Conservation (phyloP, 2,113 vertebrate genomes). For the Apodemus speciosus region DNA sequence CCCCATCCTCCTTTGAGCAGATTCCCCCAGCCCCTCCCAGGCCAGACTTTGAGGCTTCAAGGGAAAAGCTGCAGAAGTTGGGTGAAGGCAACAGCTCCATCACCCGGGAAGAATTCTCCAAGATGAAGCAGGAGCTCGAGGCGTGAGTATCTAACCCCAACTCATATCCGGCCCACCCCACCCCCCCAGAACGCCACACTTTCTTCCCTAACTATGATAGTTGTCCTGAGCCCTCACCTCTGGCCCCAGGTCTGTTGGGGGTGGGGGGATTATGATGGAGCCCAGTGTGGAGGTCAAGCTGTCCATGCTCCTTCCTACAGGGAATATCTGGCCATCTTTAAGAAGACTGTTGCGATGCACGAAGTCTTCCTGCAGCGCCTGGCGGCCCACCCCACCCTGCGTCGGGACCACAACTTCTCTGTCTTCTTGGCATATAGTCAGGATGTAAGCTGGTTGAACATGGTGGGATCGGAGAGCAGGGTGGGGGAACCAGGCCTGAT, state of each 20-base stretch:
- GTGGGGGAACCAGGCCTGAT: not conserved
- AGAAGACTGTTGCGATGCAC: slow-evolving; percentile 73
- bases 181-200: not conserved
- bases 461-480: not conserved
- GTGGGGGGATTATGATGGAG: too few relatives aligned
- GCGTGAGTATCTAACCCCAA: slow-evolving; percentile 10
- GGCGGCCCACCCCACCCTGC: slow-evolving; percentile 61
- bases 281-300: not conserved
- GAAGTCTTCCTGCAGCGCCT: slow-evolving; percentile 75
- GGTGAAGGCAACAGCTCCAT: slow-evolving; percentile 65
- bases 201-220: not conserved
- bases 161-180: too few relatives aligned
- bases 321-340: slow-evolving; percentile 76
- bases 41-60: slow-evolving; percentile 67
- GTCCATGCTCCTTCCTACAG: not conserved
- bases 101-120: slow-evolving; percentile 69
- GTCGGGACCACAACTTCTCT: slow-evolving; percentile 72
- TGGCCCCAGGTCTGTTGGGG: not conserved
- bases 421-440: slow-evolving; percentile 74
- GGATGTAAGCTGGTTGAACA: slow-evolving; percentile 53
- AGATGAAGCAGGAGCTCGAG: slow-evolving; percentile 77
- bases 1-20: slow-evolving; percentile 29
- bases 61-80: slow-evolving; percentile 74
- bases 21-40: slow-evolving; percentile 62
- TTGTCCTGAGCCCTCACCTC: not conserved